Conservation (phyloP, 2,113 vertebrate genomes). For the Hippoglossus stenolepis region DNA sequence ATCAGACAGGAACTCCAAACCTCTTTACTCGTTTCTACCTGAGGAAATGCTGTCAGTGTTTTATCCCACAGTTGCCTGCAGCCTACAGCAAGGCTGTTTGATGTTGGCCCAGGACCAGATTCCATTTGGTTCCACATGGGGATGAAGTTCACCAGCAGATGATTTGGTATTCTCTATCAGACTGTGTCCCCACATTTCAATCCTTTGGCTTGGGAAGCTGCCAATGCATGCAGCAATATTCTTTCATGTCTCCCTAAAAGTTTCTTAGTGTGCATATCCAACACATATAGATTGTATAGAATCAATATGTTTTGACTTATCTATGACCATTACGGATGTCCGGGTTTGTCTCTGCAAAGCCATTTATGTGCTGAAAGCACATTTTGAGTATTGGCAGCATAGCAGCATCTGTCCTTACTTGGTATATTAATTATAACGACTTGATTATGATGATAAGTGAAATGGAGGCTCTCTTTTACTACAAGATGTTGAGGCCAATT, state of each 20-base stretch:
- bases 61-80: constrained; percentile 66
- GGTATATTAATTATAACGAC: constrained; percentile 30
- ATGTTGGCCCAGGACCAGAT: constrained; percentile 70
- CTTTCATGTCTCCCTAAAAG: constrained; percentile 26
- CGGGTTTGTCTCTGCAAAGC: constrained; percentile 1
- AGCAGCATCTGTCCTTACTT: background rate
- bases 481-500: constrained; percentile 20
- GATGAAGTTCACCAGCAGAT: constrained; percentile 67
- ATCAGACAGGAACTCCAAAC: constrained; percentile 62
- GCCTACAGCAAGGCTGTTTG: constrained; percentile 73
- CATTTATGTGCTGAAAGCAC: constrained; percentile 7
- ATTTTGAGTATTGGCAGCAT: constrained; percentile 11
- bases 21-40: constrained; percentile 53
- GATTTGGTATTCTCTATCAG: constrained; percentile 75
- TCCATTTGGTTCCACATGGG: constrained; percentile 60
- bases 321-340: background rate
- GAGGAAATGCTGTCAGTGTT: constrained; percentile 55
- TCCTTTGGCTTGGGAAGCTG: constrained; percentile 31
- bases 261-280: background rate
- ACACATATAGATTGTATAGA: background rate
- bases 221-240: constrained; percentile 14
- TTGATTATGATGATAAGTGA: constrained; percentile 31
- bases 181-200: constrained; percentile 45
- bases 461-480: constrained; percentile 29
- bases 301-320: constrained; percentile 4